Base-by-base conservation (phyloP, 2,888 invertebrate species). In the Notocelia uddmanniana region DNA sequence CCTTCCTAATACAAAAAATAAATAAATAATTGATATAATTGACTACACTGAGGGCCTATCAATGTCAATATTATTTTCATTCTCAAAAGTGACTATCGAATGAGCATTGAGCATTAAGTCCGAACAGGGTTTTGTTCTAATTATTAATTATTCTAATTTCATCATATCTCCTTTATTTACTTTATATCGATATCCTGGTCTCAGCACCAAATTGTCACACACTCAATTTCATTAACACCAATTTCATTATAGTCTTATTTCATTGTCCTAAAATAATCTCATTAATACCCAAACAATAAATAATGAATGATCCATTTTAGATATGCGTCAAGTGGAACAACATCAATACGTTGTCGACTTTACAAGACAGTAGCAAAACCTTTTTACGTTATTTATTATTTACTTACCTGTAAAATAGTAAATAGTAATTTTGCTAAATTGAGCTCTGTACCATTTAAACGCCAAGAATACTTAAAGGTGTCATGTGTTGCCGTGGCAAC, bases 261-360 rank as follows among this genome's bases (percentile, higher is more conserved):
- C 62, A 34, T 18, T 19, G 11, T 26, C 34, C 57, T 31, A 45
- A 19, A 48, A 34, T 48, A 34, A 58, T 66, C 55, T 66, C 55
- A 55, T n/a, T 68, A 34, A 34, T 26, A 6, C 21, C 34, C 34
- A 37, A 26, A 11, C 23, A 68, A 60, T 63, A 68, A 68, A 60
- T 68, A 68, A 59, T 59, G 68, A 68, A 68, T 68, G 59, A 60
- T 37, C 9, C 15, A 21, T 23, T 41, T 15, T 41, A 34, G 34
- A 63, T 10, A 31, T 18, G 50, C 13, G 26, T 18, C 0, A n/a
- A n/a, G 13, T 15, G 11, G 10, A 34, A 34, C 8, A 34, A 34
- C 37, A 15, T 15, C 15, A n/a, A 15, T 41, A 41, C 3, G 5
- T 41, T 31, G 31, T 3, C 15, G 15, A 41, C 41, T 15, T 15